These are phyloP conservation scores for Chaenogobius annularis DNA, from an alignment of 2,113 vertebrate species.

Conservation along the genomic window DNA sequence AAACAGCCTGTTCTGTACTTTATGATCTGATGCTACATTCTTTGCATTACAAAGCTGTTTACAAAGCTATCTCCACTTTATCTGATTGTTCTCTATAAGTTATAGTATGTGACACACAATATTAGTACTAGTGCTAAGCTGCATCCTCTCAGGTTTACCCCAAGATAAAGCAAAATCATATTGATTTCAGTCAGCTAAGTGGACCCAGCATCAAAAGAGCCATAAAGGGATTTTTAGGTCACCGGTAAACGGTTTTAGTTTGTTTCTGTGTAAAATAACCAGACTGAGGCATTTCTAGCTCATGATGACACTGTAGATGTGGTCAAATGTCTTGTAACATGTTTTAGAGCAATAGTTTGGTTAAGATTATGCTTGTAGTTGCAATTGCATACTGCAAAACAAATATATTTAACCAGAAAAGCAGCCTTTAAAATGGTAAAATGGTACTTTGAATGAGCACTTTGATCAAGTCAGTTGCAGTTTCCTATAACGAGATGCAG, in stretches of 20 bases:
- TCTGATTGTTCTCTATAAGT: not conserved
- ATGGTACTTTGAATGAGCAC: not conserved
- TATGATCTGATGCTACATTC: not conserved
- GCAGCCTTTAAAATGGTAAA: not conserved
- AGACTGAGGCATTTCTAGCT: not conserved
- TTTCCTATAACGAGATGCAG: not conserved
- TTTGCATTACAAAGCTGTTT: not conserved
- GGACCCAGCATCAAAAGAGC: not conserved
- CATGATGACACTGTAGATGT: not conserved
- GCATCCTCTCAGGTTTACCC: not conserved
- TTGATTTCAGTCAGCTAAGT: not conserved
- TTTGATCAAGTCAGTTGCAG: not conserved
- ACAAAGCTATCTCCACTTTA: not conserved
- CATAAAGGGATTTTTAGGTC: not conserved
- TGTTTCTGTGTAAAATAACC: not conserved
- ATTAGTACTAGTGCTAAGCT: not conserved
- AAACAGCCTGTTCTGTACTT: not conserved
- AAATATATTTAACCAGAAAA: not conserved
- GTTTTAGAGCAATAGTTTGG: conserved; percentile 17
- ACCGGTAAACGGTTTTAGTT: not conserved
- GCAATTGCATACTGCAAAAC: not conserved
- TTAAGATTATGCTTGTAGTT: conserved; percentile 3
- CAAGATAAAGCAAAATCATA: not conserved
- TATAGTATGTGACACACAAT: not conserved
- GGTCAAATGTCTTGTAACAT: not conserved